Evolutionary conservation across 2,888 invertebrate genomes (phyloP), one percentile per base, ranked within the genome.

Genomic region (Campoplex nolae): DNA sequence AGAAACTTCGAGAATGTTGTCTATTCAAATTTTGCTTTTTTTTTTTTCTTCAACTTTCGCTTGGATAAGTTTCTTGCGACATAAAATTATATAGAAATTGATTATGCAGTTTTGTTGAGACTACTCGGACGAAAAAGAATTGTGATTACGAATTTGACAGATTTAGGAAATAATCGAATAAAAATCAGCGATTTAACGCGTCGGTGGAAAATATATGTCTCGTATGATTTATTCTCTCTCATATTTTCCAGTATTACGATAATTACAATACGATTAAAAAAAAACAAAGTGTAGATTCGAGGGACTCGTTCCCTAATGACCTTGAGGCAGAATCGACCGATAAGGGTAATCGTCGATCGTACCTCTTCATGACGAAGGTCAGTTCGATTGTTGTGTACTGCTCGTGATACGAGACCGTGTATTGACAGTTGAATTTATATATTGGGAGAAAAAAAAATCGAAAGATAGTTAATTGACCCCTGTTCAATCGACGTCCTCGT

Each of bases 321-420:
- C 73, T 73, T 73, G 38, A 35, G 23, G 9, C 54, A 54, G n/a
- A 35, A 32, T 73, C 35, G 6, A 18, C 51, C 13, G 73, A 73
- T 73, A 56, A 73, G 35, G 13, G n/a, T n/a, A 73, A 18, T 35
- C 35, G 38, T 51, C 18, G 9, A 71, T 71, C 48, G 48, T 38
- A 35, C 54, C 45, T 78, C 73, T 35, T 9, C 11, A 3, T 78
- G 54, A 32, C 35, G 73, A 65, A 73, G 78, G 83, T 83, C 78
- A 78, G 78, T 83, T 78, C 56, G 28, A 56, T 74, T 3, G 35
- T 74, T 23, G 23, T 23, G 23, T 23, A 23, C 23, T 23, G 23
- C 23, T 23, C 23, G 23, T 23, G 23, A 23, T 23, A 23, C 23
- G 23, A 23, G 23, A 23, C 23, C 23, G 23, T 32, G n/a, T n/a